phyloP scores from a whole-genome alignment of 2,888 invertebrate genomes.

The Drosophila tanythrix region DNA sequence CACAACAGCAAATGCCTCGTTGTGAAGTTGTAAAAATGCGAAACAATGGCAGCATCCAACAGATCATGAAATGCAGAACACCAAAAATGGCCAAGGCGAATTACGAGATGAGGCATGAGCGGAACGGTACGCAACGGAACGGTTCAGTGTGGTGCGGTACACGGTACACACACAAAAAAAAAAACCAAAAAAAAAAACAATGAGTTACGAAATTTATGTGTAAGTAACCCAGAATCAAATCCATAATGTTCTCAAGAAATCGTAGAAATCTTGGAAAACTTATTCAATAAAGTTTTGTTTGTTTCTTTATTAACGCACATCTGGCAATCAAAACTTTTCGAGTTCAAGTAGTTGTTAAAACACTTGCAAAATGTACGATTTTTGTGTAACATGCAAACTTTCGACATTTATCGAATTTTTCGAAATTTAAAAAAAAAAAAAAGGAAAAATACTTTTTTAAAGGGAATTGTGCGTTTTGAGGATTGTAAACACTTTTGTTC shows the following conservation, averaged over 20 bases:
- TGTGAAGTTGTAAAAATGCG: slow-evolving; percentile 70
- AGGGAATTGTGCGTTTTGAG: background rate
- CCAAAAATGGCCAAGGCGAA: slow-evolving; percentile 71
- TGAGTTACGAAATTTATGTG: background rate
- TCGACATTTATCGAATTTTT: too few relatives aligned
- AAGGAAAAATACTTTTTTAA: background rate
- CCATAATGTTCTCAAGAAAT: background rate
- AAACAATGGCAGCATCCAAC: slow-evolving; percentile 69
- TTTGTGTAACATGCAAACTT: too few relatives aligned
- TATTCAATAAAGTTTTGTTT: background rate
- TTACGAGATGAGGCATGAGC: slow-evolving; percentile 38
- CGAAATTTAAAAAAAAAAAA: background rate
- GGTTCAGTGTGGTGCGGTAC: slow-evolving; percentile 3
- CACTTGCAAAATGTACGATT: background rate
- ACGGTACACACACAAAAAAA: background rate
- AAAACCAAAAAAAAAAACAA: background rate
- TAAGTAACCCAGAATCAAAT: background rate
- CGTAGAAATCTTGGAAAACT: background rate
- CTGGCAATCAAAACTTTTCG: background rate
- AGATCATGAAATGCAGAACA: slow-evolving; percentile 64
- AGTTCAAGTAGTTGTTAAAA: background rate
- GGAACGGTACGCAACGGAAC: slow-evolving; percentile 11
- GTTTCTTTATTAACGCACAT: background rate
- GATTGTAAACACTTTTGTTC: background rate
- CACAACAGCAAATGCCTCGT: slow-evolving; percentile 46